These are phyloP conservation scores for Choloepus hoffmanni DNA, from an alignment of 2,113 vertebrate genomes.

Conservation along the genomic window DNA sequence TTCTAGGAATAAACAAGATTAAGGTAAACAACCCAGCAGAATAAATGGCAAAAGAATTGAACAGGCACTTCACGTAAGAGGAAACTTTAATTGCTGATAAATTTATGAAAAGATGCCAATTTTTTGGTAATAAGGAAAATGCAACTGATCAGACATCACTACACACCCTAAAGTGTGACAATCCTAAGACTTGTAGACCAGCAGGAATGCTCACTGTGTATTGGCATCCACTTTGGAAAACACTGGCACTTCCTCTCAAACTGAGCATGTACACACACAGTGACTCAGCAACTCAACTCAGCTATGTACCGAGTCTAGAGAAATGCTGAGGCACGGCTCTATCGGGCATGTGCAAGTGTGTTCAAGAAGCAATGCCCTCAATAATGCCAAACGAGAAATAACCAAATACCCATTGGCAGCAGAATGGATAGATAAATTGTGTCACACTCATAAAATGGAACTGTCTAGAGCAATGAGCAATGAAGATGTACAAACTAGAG, in stretches of 20 bases:
- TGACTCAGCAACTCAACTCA: background rate
- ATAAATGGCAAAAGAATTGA: background rate
- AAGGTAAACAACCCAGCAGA: background rate
- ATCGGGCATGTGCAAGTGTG: background rate
- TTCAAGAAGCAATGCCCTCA: background rate
- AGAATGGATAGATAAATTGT: background rate
- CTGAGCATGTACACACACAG: background rate
- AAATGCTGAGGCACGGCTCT: background rate
- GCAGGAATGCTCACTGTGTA: background rate
- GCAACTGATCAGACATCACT: background rate
- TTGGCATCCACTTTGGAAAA: background rate
- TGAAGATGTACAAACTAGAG: background rate
- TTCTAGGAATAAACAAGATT: conserved; percentile 6
- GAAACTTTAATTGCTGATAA: background rate
- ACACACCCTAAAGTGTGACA: no score
- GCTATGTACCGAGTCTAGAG: background rate
- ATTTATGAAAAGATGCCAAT: background rate
- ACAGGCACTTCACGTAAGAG: background rate
- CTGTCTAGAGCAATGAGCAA: background rate
- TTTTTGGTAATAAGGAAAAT: background rate
- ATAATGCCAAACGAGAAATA: background rate
- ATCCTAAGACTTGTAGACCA: background rate
- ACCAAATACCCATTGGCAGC: background rate
- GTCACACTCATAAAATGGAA: background rate
- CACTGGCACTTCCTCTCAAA: background rate